Base-by-base conservation (phyloP, 1,140 invertebrate genomes). In the Colletes latitarsis region DNA sequence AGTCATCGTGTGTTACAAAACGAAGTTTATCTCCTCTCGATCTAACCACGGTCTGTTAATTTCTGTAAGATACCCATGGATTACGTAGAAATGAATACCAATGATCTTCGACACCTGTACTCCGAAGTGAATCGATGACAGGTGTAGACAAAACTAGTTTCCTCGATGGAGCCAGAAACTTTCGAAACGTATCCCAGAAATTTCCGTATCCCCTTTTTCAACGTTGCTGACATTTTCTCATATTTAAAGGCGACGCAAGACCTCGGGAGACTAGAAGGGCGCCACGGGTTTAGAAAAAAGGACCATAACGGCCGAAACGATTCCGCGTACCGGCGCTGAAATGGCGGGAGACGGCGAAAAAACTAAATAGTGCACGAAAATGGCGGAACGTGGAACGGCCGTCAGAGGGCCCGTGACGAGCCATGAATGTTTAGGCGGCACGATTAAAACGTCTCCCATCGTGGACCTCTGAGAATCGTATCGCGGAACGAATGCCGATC, bases 381-480 rank as follows among this genome's bases (percentile, higher is more conserved):
- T 84, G 66, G 60, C 58, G 77, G 55, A 77, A 79, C 53, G 52
- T 72, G 46, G 83, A 78, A 57, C 70, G 53, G 60, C 10, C 70
- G 64, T 10, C n/a, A 15, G 70, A 46, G 30, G 41, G 8, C 63
- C 41, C 55, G 63, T 49, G 79, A 85, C 83, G 72, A 81, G 70
- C 83, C 74, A 81, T 68, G 82, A 88, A 89, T 85, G 82, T 87
- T 88, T 88, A 77, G 84, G 75, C 69, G 86, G 81, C 74, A 86
- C 82, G 85, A 89, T 90, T 90, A 90, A 90, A 90, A 89, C 84
- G 87, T 90, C 82, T 81, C 77, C 76, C 63, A 73, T 84, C 77
- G 77, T 73, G 77, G 83, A 58, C 86, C 76, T 82, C 70, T 71
- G 70, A 86, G 75, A 89, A 88, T 87, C 74, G 84, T 84, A 88